These are phyloP conservation scores for Lymantria dispar DNA, from an alignment of 2,888 invertebrate species.

Conservation along the genomic window DNA sequence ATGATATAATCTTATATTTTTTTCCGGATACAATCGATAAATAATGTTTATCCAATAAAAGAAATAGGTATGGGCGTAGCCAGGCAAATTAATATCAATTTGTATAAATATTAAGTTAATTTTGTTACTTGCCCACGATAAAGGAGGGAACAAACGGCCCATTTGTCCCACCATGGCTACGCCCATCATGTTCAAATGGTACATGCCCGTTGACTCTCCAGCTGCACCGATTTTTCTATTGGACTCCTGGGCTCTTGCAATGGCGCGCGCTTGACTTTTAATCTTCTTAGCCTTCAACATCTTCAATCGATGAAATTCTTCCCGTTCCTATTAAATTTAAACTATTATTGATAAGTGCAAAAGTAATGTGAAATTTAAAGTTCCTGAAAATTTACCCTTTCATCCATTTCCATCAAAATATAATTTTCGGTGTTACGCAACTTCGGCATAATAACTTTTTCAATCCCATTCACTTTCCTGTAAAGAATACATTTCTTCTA, in stretches of 20 bases:
- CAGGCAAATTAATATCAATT: conserved; percentile 5
- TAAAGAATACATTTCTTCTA: conserved; percentile 19
- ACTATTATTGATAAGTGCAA: background rate
- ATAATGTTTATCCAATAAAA: background rate
- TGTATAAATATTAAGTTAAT: conserved; percentile 5
- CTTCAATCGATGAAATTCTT: conserved; percentile 75
- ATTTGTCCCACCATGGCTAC: conserved; percentile 24
- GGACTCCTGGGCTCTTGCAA: conserved; percentile 18
- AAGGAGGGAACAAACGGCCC: conserved; percentile 15
- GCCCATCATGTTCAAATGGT: conserved; percentile 14
- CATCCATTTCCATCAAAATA: conserved; percentile 72
- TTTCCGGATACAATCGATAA: too few relatives aligned
- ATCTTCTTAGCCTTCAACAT: conserved; percentile 76
- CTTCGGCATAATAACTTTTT: conserved; percentile 75
- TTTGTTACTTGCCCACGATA: conserved; percentile 7
- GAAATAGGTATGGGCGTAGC: conserved; percentile 5
- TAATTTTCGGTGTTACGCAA: conserved; percentile 69
- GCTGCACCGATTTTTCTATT: conserved; percentile 7
- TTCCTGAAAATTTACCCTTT: conserved; percentile 50
- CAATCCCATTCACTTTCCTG: conserved; percentile 76
- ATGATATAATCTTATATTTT: too few relatives aligned
- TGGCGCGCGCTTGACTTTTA: conserved; percentile 39
- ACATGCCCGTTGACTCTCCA: conserved; percentile 28
- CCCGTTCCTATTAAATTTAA: conserved; percentile 55
- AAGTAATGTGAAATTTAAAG: background rate